Conservation (phyloP, 2,797 vertebrate genomes). For the Tapera naevia region DNA sequence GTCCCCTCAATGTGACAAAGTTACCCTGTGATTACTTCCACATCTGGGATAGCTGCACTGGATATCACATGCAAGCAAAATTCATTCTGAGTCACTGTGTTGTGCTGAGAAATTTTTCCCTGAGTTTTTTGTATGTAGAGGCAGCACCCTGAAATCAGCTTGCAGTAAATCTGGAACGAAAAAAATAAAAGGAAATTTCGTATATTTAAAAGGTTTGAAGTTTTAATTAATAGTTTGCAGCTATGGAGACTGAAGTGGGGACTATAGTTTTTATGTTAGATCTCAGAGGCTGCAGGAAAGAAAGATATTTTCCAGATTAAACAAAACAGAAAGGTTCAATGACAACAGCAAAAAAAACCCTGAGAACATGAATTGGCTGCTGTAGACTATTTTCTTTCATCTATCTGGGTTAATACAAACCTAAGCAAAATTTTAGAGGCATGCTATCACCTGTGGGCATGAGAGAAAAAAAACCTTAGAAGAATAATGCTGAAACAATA, state of each 20-base stretch:
- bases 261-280: not conserved
- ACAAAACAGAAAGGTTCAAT: not conserved
- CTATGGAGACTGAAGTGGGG: not conserved
- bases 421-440: not conserved
- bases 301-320: not conserved
- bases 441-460: not conserved
- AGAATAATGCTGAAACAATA: not conserved
- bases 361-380: not conserved
- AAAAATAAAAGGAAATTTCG: not conserved
- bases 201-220: not conserved
- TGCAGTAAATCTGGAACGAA: not conserved
- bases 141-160: not conserved
- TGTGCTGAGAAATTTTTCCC: not conserved
- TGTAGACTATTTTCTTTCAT: not conserved
- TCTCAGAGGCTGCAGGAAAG: not conserved
- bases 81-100: not conserved
- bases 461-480: not conserved
- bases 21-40: not conserved
- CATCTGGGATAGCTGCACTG: not conserved
- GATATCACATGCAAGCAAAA: not conserved
- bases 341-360: not conserved
- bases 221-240: slow-evolving; percentile 9
- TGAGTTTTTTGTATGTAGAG: not conserved
- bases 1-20: not conserved
- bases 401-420: not conserved